phyloP scores from a whole-genome alignment of 2,888 invertebrate genomes.

The Tinea semifulvella region DNA sequence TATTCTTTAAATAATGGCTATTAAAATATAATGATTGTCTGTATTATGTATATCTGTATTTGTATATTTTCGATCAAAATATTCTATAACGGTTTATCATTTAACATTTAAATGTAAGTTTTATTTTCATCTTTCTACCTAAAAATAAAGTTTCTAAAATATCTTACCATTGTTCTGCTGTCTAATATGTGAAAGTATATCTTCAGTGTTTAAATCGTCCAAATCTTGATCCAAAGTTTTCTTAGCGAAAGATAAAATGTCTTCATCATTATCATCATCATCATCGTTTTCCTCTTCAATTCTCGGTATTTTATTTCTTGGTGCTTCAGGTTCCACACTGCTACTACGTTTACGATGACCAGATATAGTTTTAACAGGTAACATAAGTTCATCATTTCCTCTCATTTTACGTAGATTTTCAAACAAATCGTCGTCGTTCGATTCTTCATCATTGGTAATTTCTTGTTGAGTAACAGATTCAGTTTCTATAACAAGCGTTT shows the following conservation, averaged over 20 bases:
- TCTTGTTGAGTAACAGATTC: constrained; percentile 13
- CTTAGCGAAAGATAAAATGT: constrained; percentile 53
- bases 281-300: constrained; percentile 34
- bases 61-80: too few relatives aligned
- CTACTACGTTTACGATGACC: constrained; percentile 40
- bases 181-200: constrained; percentile 34
- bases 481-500: constrained; percentile 40
- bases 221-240: constrained; percentile 41
- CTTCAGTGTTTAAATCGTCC: constrained; percentile 49
- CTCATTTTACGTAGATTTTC: constrained; percentile 48
- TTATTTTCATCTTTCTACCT: too few relatives aligned
- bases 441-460: constrained; percentile 24
- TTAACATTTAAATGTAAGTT: too few relatives aligned
- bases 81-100: too few relatives aligned
- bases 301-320: constrained; percentile 42
- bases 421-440: constrained; percentile 52
- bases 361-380: neutral
- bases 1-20: too few relatives aligned
- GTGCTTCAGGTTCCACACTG: constrained; percentile 37
- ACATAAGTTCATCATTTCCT: constrained; percentile 20
- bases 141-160: too few relatives aligned
- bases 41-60: too few relatives aligned
- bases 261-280: constrained; percentile 24
- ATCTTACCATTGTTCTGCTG: too few relatives aligned
- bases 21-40: too few relatives aligned